Evolutionary conservation across 2,113 vertebrate species (phyloP).

Genomic region (Planiliza haematocheilus): DNA sequence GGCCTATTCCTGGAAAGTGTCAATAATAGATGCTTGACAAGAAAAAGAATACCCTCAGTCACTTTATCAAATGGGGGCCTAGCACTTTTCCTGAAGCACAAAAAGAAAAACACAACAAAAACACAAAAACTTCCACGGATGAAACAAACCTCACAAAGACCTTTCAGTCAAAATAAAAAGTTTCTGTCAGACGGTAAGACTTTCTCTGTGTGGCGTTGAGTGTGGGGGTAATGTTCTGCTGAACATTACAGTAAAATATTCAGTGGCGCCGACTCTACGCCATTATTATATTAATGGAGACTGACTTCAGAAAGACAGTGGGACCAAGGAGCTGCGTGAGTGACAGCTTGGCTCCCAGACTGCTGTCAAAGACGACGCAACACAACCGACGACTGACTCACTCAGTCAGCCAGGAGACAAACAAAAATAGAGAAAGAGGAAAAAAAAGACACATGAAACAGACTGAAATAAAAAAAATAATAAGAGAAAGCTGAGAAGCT

Average conservation of each 20-base stretch:
- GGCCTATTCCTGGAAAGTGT: conserved; percentile 80
- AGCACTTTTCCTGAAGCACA: conserved; percentile 75
- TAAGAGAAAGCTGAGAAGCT: conserved; percentile 68
- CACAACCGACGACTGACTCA: conserved; percentile 76
- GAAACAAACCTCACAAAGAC: conserved; percentile 76
- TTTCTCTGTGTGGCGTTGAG: conserved; percentile 70
- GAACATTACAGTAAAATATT: conserved; percentile 83
- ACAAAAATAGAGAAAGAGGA: conserved; percentile 77
- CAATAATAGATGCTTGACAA: conserved; percentile 83
- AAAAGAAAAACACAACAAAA: conserved; percentile 78
- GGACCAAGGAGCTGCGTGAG: conserved; percentile 77
- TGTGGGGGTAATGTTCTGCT: conserved; percentile 77
- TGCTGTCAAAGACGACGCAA: conserved; percentile 81
- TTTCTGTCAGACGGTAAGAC: conserved; percentile 76
- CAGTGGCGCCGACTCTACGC: conserved; percentile 73
- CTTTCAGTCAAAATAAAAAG: conserved; percentile 81
- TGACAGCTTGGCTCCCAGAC: conserved; percentile 82
- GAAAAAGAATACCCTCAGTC: conserved; percentile 78
- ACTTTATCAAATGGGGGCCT: conserved; percentile 75
- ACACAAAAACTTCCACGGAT: conserved; percentile 74
- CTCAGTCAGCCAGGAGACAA: conserved; percentile 80
- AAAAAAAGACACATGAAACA: conserved; percentile 73
- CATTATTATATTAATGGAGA: conserved; percentile 85
- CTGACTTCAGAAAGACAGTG: conserved; percentile 82
- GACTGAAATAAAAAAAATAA: conserved; percentile 62